A percentile compares a stretch with the other conserved stretches of the same genome.
phyloP scores from a whole-genome alignment of 2,888 invertebrate species.

The Neuroscelio doddi region DNA sequence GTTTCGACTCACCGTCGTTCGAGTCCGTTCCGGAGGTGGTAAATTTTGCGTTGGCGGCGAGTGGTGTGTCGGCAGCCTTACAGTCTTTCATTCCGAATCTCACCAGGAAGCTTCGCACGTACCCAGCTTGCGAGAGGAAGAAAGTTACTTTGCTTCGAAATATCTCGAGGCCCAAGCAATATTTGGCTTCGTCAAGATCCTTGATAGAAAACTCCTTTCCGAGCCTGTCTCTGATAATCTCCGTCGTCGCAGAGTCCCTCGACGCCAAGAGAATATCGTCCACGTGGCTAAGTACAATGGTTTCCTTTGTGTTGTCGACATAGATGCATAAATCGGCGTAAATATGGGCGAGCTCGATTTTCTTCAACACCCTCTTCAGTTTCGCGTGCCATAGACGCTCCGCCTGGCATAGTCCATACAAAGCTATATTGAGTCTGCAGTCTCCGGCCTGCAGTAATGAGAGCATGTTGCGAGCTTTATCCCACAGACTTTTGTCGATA shows the following conservation, averaged over 20 bases:
- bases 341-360: slow-evolving; percentile 18
- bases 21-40: too few species aligned
- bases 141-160: slow-evolving; percentile 1
- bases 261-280: slow-evolving; percentile 38
- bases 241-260: too few species aligned
- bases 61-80: too few species aligned
- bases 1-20: background rate
- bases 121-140: slow-evolving; percentile 24
- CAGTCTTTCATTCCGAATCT: slow-evolving; percentile 32
- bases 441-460: slow-evolving; percentile 20
- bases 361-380: slow-evolving; percentile 12
- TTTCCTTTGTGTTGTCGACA: slow-evolving; percentile 9
- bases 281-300: slow-evolving; percentile 31
- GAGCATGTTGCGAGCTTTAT: slow-evolving; percentile 30
- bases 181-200: slow-evolving; percentile 15
- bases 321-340: slow-evolving; percentile 32
- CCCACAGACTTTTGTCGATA: too few species aligned
- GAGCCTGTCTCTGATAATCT: too few species aligned
- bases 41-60: background rate
- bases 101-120: slow-evolving; percentile 21
- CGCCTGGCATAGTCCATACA: slow-evolving; percentile 47
- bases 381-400: slow-evolving; percentile 43
- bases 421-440: slow-evolving; percentile 40
- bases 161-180: slow-evolving; percentile 37
- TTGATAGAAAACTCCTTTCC: slow-evolving; percentile 26